Percentiles rank a stretch among this genome's conserved stretches.
These are phyloP conservation scores for Spea multiplicata DNA, from an alignment of 2,113 vertebrate species.

Conservation along the genomic window DNA sequence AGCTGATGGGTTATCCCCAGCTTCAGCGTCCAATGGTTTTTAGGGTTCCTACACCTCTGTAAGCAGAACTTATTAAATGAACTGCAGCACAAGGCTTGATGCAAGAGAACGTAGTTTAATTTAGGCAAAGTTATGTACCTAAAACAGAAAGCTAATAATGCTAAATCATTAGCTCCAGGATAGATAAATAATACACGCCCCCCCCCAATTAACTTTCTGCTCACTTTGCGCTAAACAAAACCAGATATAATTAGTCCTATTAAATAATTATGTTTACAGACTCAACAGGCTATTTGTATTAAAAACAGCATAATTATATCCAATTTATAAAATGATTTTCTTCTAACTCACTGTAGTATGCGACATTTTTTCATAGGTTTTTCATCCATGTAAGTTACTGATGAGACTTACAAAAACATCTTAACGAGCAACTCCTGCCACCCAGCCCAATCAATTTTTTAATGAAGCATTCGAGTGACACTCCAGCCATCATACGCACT, in stretches of 20 bases:
- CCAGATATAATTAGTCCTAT: conserved; percentile 40
- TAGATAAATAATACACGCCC: conserved; percentile 39
- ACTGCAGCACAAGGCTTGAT: not conserved
- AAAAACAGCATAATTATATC: conserved; percentile 37
- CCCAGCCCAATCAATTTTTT: too few species aligned
- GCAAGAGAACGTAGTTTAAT: not conserved
- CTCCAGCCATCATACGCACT: too few species aligned
- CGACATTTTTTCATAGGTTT: not conserved
- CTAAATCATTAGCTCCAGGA: conserved; percentile 46
- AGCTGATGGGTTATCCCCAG: too few species aligned
- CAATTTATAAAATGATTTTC: not conserved
- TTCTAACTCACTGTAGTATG: not conserved
- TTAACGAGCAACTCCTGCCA: too few species aligned
- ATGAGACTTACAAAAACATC: too few species aligned
- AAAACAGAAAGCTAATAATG: conserved; percentile 39
- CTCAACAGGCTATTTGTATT: conserved; percentile 43
- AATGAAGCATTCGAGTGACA: too few species aligned
- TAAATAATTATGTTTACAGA: conserved; percentile 44
- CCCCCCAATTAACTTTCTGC: conserved; percentile 29
- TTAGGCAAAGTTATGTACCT: not conserved
- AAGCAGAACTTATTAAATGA: not conserved
- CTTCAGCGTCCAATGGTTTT: too few species aligned
- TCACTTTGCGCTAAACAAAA: conserved; percentile 25
- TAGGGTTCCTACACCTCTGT: too few species aligned
- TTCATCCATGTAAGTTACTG: too few species aligned